A percentile compares a stretch with the other conserved stretches of the same genome.
These are phyloP conservation scores for Carassius auratus DNA, from an alignment of 2,113 vertebrate genomes.

Conservation along the genomic window DNA sequence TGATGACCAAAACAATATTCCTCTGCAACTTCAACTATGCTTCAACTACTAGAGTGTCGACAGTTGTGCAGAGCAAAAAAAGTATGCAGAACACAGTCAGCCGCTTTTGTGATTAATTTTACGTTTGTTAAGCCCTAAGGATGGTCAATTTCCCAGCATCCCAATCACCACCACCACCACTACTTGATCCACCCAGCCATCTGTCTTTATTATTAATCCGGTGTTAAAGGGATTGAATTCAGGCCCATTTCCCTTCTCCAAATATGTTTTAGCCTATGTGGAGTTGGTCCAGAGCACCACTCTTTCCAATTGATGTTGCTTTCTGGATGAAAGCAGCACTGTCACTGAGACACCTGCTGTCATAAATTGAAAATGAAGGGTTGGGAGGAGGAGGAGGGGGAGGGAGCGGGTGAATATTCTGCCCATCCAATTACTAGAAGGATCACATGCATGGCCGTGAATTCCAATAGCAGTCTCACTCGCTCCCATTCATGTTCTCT, in stretches of 20 bases:
- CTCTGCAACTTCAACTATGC: not conserved
- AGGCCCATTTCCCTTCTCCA: constrained; percentile 46
- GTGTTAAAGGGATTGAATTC: constrained; percentile 56
- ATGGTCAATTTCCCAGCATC: constrained; percentile 27
- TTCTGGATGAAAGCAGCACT: constrained; percentile 16
- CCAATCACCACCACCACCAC: constrained; percentile 16
- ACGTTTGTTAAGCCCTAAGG: not conserved
- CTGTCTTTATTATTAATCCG: constrained; percentile 50
- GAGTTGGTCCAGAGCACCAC: constrained; percentile 58
- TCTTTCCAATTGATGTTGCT: constrained; percentile 52
- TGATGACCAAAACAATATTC: not conserved
- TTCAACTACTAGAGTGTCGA: too few relatives aligned
- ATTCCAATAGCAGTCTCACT: too few relatives aligned
- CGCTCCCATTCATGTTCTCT: too few relatives aligned
- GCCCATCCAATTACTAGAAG: too few relatives aligned
- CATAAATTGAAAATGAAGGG: constrained; percentile 40
- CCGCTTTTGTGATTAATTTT: constrained; percentile 10
- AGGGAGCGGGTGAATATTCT: not conserved
- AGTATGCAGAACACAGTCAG: not conserved
- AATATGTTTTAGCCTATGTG: constrained; percentile 54
- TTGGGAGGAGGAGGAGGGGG: not conserved
- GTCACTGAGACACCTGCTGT: constrained; percentile 18
- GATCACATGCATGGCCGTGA: too few relatives aligned
- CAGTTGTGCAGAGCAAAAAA: too few relatives aligned
- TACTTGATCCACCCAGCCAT: constrained; percentile 42